phyloP scores from a whole-genome alignment of 1,140 invertebrate species.

The Dendrolimus kikuchii region DNA sequence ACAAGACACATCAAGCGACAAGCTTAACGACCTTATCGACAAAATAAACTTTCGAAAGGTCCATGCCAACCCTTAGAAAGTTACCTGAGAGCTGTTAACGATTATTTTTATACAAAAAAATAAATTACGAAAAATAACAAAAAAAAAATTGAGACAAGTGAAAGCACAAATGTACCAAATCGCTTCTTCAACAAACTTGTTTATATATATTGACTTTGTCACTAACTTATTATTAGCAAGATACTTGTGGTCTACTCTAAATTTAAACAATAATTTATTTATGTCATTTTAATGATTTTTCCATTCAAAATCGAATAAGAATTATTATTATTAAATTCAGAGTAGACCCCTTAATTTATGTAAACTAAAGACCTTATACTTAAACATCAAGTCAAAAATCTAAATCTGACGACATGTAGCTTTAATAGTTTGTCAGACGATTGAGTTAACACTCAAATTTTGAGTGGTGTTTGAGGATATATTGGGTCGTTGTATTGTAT shows the following conservation, averaged over 20 bases:
- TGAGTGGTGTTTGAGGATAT: too few relatives aligned
- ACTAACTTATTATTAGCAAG: conserved; percentile 25
- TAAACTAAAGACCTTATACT: too few relatives aligned
- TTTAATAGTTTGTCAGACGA: conserved; percentile 5
- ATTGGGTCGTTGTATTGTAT: conserved; percentile 12
- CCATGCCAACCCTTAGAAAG: conserved; percentile 30
- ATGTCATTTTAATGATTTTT: too few relatives aligned
- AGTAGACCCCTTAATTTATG: too few relatives aligned
- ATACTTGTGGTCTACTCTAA: neutral
- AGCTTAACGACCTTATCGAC: conserved; percentile 40
- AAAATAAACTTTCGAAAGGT: conserved; percentile 42
- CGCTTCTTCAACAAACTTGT: conserved; percentile 55
- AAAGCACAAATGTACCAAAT: conserved; percentile 64
- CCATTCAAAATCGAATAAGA: too few relatives aligned
- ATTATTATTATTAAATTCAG: too few relatives aligned
- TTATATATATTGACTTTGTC: conserved; percentile 66
- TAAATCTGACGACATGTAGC: conserved; percentile 32
- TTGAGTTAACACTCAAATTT: too few relatives aligned
- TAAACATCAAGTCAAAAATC: conserved; percentile 8
- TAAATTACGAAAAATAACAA: conserved; percentile 46
- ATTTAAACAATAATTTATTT: neutral
- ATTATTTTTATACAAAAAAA: conserved; percentile 59
- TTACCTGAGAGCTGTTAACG: conserved; percentile 35
- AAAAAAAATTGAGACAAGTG: conserved; percentile 63
- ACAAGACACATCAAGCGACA: conserved; percentile 33